Base-by-base conservation (phyloP, 2,113 vertebrate species). In the Ageneiosus marmoratus region DNA sequence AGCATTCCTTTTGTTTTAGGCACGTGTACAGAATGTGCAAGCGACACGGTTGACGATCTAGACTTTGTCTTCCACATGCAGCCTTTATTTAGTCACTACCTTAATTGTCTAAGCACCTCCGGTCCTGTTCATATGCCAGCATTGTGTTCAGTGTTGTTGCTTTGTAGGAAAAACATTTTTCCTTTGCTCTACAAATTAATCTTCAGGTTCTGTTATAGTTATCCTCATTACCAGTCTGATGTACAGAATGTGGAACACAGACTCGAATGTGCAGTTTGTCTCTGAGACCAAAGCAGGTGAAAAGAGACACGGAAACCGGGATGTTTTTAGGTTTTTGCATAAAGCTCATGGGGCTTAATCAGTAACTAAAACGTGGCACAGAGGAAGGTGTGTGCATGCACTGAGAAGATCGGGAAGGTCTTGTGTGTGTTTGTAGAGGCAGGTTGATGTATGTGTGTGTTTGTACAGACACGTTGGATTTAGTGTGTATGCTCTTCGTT, bases 271-370 rank as follows among this genome's bases (percentile, higher is more conserved):
- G 37, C 37, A 46, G 70, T 91, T 89, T 87, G 77, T 90, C 84
- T 89, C 86, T 87, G 88, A 91, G 87, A 93, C 92, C 92, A 93
- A 93, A 92, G 90, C 44, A 84, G 79, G 51, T 56, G 32, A 41
- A 41, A 41, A n/a, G 51, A 81, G 80, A 81, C 67, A 73, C 11
- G 53, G 51, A 48, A 20, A 41, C n/a, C 3, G 24, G 27, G 46
- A 51, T 80, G 32, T 80, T 65, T 80, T 41, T 27, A 18, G 56
- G 22, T 63, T 82, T 76, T 65, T 72, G 56, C 70, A 32, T n/a
- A 75, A 83, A n/a, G 73, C 81, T 77, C 81, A 69, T 24, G 60
- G 73, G 81, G 81, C 34, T 77, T 83, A 67, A 83, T 83, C 81
- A 83, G 60, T 20, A 77, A 18, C 29, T 44, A 20, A 76, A 65